These are phyloP conservation scores for western clawed frog (Xenopus tropicalis) DNA, from an alignment of 2,113 vertebrate species.

Conservation along the genomic window DNA sequence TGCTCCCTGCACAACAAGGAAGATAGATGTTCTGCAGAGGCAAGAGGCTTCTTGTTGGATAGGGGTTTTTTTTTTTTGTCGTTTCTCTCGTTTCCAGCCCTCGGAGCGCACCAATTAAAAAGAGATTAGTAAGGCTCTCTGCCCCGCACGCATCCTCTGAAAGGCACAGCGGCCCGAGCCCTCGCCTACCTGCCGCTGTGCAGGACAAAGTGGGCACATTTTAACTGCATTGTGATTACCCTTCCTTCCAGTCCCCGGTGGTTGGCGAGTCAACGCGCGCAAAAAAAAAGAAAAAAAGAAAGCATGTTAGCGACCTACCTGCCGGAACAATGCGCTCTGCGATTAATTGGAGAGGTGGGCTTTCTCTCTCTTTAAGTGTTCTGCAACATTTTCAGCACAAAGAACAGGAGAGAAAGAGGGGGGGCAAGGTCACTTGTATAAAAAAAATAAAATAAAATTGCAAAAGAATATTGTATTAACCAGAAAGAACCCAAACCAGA, in stretches of 20 bases:
- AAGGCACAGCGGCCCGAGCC: constrained; percentile 12
- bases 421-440: background rate
- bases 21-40: constrained; percentile 36
- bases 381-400: background rate
- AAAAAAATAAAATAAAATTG: background rate
- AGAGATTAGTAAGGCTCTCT: constrained; percentile 35
- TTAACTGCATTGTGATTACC: background rate
- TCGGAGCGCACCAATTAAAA: constrained; percentile 40
- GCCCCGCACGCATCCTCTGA: constrained; percentile 28
- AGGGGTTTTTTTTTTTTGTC: constrained; percentile 24
- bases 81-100: constrained; percentile 33
- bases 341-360: background rate
- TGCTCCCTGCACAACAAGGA: constrained; percentile 17
- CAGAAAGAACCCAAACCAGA: constrained; percentile 20
- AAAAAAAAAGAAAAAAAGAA: no score
- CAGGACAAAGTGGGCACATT: constrained; percentile 20
- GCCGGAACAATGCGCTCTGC: background rate
- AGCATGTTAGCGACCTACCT: background rate
- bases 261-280: no score
- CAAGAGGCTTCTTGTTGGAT: constrained; percentile 19
- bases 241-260: background rate
- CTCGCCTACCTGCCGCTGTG: constrained; percentile 9
- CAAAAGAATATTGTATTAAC: background rate
- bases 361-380: background rate
- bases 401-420: background rate